Evolutionary conservation across 2,888 invertebrate genomes (phyloP), one percentile per base, ranked within the genome.

Genomic region (Eumerus sabulonum): DNA sequence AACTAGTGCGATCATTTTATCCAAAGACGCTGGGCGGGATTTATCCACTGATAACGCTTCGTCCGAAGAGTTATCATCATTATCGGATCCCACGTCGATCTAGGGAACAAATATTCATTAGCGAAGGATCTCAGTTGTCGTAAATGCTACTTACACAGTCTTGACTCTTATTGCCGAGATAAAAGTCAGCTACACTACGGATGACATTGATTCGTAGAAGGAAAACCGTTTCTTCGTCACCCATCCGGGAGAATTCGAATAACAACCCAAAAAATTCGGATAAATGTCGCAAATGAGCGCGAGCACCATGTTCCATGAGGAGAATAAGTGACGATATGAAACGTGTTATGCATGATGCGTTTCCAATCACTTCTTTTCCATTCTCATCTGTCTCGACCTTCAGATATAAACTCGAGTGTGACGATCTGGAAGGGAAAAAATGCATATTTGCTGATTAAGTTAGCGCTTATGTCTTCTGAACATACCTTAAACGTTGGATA

Each of bases 161-260:
- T 81, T 93, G 92, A 53, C 85, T 87, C 84, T 94, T 96, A 84
- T 96, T 95, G 14, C 96, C 96, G 63, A 98, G 91, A 90, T 98
- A 98, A 89, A 98, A 98, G 87, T 95, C 94, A 50, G 97, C 94
- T 92, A 98, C 95, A 66, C 94, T 94, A 71, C 95, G 94, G 82
- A 98, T 97, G 38, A 97, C 95, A 85, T 96, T 95, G 67, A 95
- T 93, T 19, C 95, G 92, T 82, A 97, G 91, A 85, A 98, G 90
- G 89, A 98, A 98, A 86, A 94, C 92, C 27, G 95, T 94, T 87
- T 98, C 98, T 84, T 96, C 96, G 82, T 97, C 97, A 0, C 98
- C 97, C 95, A 97, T 96, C 87, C 97, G 95, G 83, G 97, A 96
- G 89, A 98, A 98, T 88, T 98, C 98, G 87, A 96, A 94, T 79